Evolutionary conservation across 2,113 vertebrate species (phyloP).

Genomic region (Helogale parvula): DNA sequence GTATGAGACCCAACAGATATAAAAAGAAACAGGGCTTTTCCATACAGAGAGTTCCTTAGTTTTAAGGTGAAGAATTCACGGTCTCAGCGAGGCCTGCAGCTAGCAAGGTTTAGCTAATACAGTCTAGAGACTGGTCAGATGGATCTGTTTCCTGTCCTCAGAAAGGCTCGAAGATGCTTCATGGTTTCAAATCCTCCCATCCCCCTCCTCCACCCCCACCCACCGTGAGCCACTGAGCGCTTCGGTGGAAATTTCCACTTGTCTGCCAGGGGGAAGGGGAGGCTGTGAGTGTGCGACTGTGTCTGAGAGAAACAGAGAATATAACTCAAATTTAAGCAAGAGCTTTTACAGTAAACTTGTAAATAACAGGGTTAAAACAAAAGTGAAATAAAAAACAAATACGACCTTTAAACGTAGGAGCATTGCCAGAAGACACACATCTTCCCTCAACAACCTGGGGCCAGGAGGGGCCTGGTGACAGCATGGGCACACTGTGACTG

Average conservation of each 20-base stretch:
- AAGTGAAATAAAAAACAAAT: neutral
- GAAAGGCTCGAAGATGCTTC: conserved; percentile 74
- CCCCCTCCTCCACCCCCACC: conserved; percentile 41
- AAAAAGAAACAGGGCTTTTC: neutral
- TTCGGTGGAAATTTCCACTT: conserved; percentile 89
- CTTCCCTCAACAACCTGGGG: neutral
- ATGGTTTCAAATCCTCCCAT: conserved; percentile 75
- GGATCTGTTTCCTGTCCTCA: neutral
- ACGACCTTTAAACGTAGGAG: neutral
- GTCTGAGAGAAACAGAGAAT: conserved; percentile 49
- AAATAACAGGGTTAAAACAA: neutral
- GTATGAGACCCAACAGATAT: too few species aligned
- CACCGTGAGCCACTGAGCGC: conserved; percentile 78
- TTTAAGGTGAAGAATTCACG: neutral
- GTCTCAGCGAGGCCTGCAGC: neutral
- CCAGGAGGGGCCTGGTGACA: neutral
- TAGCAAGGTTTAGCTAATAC: neutral
- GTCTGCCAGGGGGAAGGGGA: conserved; percentile 74
- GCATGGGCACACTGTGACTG: neutral
- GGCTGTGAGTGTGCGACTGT: conserved; percentile 51
- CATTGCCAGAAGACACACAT: neutral
- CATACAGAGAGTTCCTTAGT: neutral
- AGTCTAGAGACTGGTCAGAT: neutral
- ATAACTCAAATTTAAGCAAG: conserved; percentile 63
- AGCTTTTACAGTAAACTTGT: conserved; percentile 39